Base-by-base conservation (phyloP, 2,113 vertebrate genomes). In the Apus apus region DNA sequence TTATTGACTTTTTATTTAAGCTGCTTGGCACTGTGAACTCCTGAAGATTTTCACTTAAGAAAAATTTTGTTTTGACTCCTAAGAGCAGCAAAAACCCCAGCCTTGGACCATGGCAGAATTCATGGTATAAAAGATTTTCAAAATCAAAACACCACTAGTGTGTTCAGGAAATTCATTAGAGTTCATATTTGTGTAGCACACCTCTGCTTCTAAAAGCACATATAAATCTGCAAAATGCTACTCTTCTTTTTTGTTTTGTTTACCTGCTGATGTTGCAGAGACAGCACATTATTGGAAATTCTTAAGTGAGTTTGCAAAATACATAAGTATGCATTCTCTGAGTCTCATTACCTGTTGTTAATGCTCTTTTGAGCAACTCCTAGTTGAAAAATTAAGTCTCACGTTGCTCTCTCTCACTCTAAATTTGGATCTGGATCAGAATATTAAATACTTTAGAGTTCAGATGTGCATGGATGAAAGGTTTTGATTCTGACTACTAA, bases 191-290 rank as follows among this genome's bases (percentile, higher is more conserved):
- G 56, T 75, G 54, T 66, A 72, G 43, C 66, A 67, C 8, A 18
- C 54, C 74, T 96, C 32, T 91, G 68, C 88, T 85, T 58, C 12
- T 17, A 50, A 77, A 40, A 85, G 54, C 30, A 23, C 32, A 9
- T 60, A 79, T 71, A 92, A 84, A 84, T 89, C 87, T 75, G 54
- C 53, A 62, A 53, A 97, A 51, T 9, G 2, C 70, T 79, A 16
- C 34, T 88, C 34, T 85, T 73, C 46, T 43, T 73, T 95, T 48
- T 72, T 71, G 61, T 95, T 48, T 72, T 71, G 61, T 87, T 95
- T 94, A 75, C 73, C 53, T 92, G 82, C 90, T 95, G 87, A 84
- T 91, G 65, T 83, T 94, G 79, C 84, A 96, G 87, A 89, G 87
- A 75, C 56, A 90, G 79, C 72, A 85, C 32, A 25, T 89, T 92